Evolutionary conservation across 2,113 vertebrate genomes (phyloP).

Genomic region (Glaucidium brasilianum): DNA sequence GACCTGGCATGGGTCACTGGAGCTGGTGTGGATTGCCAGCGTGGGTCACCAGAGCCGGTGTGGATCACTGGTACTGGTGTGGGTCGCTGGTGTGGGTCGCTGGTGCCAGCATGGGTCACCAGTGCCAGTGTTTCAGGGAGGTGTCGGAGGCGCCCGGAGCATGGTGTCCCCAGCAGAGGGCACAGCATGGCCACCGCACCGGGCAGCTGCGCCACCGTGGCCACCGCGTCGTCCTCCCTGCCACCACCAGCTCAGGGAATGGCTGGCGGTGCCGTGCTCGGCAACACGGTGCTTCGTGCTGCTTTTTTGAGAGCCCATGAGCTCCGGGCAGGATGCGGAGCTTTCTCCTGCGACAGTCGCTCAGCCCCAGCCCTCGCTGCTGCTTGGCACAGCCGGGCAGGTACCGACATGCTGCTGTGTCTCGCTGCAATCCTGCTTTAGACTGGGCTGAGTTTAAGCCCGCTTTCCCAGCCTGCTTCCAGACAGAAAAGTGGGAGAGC

Average conservation of each 20-base stretch:
- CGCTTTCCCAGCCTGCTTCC: background rate
- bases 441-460: background rate
- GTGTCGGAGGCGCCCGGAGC: background rate
- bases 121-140: background rate
- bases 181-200: background rate
- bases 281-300: fast-evolving
- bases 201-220: background rate
- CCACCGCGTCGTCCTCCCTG: fast-evolving
- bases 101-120: background rate
- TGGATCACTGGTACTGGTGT: too few relatives aligned
- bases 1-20: too few relatives aligned
- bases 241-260: fast-evolving
- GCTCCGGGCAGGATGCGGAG: fast-evolving
- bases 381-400: background rate
- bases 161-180: conserved; percentile 45
- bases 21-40: too few relatives aligned
- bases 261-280: fast-evolving
- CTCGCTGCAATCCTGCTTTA: background rate
- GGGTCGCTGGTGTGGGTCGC: too few relatives aligned
- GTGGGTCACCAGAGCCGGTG: too few relatives aligned
- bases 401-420: fast-evolving
- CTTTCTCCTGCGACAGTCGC: background rate
- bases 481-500: background rate
- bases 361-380: fast-evolving
- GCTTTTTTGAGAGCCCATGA: background rate